Evolutionary conservation across 2,797 vertebrate genomes (phyloP).

Genomic region (Hyperoplus immaculatus): DNA sequence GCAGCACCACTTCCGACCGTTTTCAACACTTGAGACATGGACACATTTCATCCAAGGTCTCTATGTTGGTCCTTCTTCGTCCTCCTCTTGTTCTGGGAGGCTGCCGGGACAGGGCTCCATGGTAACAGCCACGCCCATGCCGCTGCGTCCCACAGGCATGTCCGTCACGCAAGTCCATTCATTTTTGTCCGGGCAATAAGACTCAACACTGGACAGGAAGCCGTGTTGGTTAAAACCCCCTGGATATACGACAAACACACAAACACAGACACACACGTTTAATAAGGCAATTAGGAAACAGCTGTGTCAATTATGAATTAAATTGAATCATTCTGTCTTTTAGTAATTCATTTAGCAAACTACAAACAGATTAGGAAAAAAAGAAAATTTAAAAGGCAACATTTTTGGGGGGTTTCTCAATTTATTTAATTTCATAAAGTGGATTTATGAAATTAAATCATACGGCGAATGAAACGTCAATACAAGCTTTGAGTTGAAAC

Average conservation of each 20-base stretch:
- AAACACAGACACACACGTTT: slow-evolving; percentile 16
- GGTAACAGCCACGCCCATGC: slow-evolving; percentile 89
- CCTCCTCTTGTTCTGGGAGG: slow-evolving; percentile 77
- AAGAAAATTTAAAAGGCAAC: not conserved
- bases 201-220: slow-evolving; percentile 87
- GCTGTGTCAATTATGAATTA: slow-evolving; percentile 22
- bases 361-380: not conserved
- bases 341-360: not conserved
- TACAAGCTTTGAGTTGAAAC: not conserved
- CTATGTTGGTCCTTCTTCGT: slow-evolving; percentile 56
- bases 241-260: slow-evolving; percentile 46
- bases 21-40: slow-evolving; percentile 7
- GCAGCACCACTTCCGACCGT: slow-evolving; percentile 20
- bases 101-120: slow-evolving; percentile 90
- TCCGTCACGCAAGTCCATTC: slow-evolving; percentile 82
- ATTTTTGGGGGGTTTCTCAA: slow-evolving; percentile 1
- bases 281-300: slow-evolving; percentile 17
- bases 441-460: not conserved
- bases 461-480: no score
- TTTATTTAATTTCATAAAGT: slow-evolving; percentile 19
- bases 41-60: not conserved
- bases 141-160: slow-evolving; percentile 86
- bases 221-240: slow-evolving; percentile 89
- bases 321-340: slow-evolving; percentile 14
- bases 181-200: slow-evolving; percentile 84